These are phyloP conservation scores for Margarornis squamiger DNA, from an alignment of 2,797 vertebrate species.

Conservation along the genomic window DNA sequence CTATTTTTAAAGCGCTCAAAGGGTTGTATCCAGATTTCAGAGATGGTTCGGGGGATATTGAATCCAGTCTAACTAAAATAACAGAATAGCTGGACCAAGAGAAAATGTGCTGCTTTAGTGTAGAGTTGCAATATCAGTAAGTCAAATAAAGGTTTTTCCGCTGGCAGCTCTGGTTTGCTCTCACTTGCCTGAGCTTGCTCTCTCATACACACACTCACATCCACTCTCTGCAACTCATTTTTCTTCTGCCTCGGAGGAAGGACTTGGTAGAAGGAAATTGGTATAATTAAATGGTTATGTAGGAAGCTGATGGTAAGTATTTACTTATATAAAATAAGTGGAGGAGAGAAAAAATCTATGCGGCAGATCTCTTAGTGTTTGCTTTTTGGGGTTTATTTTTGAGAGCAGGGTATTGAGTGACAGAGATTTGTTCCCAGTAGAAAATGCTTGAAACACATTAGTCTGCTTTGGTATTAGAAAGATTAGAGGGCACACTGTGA, in stretches of 20 bases:
- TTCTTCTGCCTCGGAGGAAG: not conserved
- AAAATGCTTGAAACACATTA: conserved; percentile 49
- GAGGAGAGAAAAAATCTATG: not conserved
- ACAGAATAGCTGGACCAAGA: conserved; percentile 34
- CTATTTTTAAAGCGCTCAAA: not conserved
- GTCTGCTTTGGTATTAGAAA: conserved; percentile 52
- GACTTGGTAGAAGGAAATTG: conserved; percentile 52
- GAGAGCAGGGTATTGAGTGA: conserved; percentile 19
- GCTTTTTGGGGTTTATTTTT: conserved; percentile 25
- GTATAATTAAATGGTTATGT: conserved; percentile 19
- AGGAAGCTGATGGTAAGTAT: conserved; percentile 18
- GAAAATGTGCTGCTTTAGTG: conserved; percentile 40
- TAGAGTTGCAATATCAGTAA: conserved; percentile 57
- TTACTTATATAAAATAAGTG: conserved; percentile 10
- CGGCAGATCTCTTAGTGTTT: not conserved
- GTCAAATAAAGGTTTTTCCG: conserved; percentile 39
- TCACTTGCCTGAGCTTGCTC: not conserved
- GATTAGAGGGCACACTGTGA: conserved; percentile 59
- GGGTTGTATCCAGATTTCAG: conserved; percentile 23
- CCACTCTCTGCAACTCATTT: conserved; percentile 11
- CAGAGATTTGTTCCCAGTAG: conserved; percentile 12
- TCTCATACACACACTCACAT: not conserved
- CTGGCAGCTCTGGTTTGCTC: conserved; percentile 27
- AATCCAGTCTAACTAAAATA: conserved; percentile 54
- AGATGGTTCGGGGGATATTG: conserved; percentile 55